Evolutionary conservation across 2,797 vertebrate species (phyloP).

Genomic region (Melanotaenia nigrans): DNA sequence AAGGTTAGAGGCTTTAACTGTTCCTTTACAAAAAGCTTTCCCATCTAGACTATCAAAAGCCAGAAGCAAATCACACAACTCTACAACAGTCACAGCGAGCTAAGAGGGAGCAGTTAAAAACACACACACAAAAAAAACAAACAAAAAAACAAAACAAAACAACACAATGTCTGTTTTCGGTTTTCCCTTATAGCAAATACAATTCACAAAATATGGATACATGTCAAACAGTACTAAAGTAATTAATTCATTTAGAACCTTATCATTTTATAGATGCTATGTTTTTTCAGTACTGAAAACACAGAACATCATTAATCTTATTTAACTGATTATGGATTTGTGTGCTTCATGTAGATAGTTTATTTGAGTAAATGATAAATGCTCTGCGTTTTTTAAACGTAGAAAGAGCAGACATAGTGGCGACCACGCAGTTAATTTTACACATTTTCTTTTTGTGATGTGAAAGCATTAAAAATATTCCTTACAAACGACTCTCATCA

Average conservation of each 20-base stretch:
- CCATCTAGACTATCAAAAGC: slow-evolving; percentile 49
- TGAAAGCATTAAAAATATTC: not conserved
- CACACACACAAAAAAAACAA: not conserved
- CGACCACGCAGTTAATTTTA: not conserved
- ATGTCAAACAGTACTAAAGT: not conserved
- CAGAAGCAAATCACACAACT: slow-evolving; percentile 45
- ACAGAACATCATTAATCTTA: not conserved
- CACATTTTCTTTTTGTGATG: not conserved
- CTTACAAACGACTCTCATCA: not conserved
- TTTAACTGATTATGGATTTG: not conserved
- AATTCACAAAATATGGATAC: not conserved
- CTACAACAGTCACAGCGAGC: slow-evolving; percentile 42
- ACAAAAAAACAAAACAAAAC: not conserved
- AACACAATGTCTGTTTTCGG: not conserved
- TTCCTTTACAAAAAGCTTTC: slow-evolving; percentile 47
- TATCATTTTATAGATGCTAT: not conserved
- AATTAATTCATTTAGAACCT: not conserved
- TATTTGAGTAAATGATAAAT: not conserved
- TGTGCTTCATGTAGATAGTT: not conserved
- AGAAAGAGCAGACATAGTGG: not conserved
- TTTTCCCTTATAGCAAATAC: slow-evolving; percentile 3
- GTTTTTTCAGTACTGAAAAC: not conserved
- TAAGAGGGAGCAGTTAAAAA: slow-evolving; percentile 26
- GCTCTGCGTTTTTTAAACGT: not conserved
- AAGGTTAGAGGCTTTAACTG: slow-evolving; percentile 56